Conservation (phyloP, 2,113 vertebrate species). For the Motacilla alba region DNA sequence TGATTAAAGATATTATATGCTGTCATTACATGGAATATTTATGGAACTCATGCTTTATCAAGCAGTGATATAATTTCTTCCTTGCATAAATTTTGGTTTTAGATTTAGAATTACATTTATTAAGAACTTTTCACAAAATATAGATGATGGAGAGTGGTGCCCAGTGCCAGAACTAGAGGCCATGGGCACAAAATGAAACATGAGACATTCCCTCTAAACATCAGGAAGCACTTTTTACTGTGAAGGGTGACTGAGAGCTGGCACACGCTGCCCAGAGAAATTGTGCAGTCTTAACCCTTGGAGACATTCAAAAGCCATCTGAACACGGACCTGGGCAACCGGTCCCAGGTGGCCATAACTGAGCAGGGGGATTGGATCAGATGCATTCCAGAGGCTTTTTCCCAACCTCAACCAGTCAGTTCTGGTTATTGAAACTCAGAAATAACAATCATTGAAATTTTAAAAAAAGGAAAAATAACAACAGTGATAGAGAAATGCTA, state of each 20-base stretch:
- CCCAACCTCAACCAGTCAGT: background rate
- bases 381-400: background rate
- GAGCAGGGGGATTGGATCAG: rapidly evolving
- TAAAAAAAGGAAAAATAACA: background rate
- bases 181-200: background rate
- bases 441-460: background rate
- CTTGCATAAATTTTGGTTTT: background rate
- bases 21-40: background rate
- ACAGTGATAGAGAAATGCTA: background rate
- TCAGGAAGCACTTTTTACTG: background rate
- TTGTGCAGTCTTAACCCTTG: background rate
- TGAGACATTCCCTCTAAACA: background rate
- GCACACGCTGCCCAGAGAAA: rapidly evolving
- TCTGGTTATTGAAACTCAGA: background rate
- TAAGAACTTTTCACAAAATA: background rate
- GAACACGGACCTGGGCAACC: background rate
- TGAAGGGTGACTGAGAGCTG: background rate
- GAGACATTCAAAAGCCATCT: background rate
- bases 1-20: background rate
- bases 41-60: background rate
- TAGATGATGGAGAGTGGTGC: background rate
- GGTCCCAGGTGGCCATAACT: rapidly evolving
- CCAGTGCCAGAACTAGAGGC: background rate
- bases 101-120: background rate
- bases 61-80: background rate